These are phyloP conservation scores for Goniozus legneri DNA, from an alignment of 1,140 invertebrate genomes.

Conservation along the genomic window DNA sequence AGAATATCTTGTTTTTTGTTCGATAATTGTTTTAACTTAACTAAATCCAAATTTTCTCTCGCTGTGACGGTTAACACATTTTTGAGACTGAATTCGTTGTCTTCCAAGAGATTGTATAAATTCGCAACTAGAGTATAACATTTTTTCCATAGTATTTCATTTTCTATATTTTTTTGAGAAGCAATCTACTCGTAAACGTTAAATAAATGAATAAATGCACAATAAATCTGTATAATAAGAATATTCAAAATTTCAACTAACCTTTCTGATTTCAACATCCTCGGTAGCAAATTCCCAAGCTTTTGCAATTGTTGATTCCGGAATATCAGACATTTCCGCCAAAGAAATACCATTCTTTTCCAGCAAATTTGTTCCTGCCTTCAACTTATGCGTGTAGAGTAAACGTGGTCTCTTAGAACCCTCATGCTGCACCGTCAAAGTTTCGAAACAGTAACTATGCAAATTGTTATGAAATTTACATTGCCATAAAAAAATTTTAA, in stretches of 20 bases:
- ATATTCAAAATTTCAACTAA: too few relatives aligned
- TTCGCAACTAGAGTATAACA: slow-evolving; percentile 13
- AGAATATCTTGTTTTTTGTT: neutral
- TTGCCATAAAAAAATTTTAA: slow-evolving; percentile 2
- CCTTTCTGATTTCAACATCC: neutral
- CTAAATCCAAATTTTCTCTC: too few relatives aligned
- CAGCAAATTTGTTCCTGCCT: slow-evolving; percentile 36
- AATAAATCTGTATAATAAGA: too few relatives aligned
- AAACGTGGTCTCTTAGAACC: slow-evolving; percentile 24
- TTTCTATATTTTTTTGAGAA: neutral
- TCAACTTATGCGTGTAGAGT: slow-evolving; percentile 51
- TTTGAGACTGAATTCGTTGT: slow-evolving; percentile 10
- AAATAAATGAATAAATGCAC: too few relatives aligned
- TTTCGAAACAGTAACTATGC: slow-evolving; percentile 50
- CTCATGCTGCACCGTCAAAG: slow-evolving; percentile 20
- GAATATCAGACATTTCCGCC: slow-evolving; percentile 40
- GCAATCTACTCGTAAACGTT: too few relatives aligned
- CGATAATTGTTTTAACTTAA: neutral
- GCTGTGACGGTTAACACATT: slow-evolving; percentile 14
- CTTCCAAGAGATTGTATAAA: slow-evolving; percentile 16
- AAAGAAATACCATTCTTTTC: slow-evolving; percentile 54
- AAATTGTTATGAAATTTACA: slow-evolving; percentile 3
- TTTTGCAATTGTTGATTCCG: slow-evolving; percentile 16
- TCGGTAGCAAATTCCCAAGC: slow-evolving; percentile 15
- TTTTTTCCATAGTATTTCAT: neutral